Evolutionary conservation across 2,888 invertebrate species (phyloP).

Genomic region (Tridacna crocea): DNA sequence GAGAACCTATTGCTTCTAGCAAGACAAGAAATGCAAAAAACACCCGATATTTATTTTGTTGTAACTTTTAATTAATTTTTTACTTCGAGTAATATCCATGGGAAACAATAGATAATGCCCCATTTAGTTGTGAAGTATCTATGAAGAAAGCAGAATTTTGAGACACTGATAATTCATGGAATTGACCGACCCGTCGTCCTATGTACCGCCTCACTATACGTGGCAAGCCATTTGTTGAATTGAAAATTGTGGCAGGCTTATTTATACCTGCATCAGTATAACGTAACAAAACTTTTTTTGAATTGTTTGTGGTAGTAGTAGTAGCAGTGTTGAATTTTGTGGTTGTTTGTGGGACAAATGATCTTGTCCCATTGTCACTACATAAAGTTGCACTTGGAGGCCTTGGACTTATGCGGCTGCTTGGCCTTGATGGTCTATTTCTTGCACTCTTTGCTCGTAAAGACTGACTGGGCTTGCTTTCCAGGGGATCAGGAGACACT

Average conservation of each 20-base stretch:
- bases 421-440: conserved; percentile 52
- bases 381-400: conserved; percentile 64
- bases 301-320: conserved; percentile 27
- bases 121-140: conserved; percentile 70
- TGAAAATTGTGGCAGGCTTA: conserved; percentile 57
- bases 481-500: conserved; percentile 55
- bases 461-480: conserved; percentile 22
- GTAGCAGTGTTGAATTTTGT: conserved; percentile 23
- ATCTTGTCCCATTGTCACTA: conserved; percentile 22
- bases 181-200: conserved; percentile 63
- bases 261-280: conserved; percentile 72
- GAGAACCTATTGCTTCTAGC: too few species aligned
- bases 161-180: conserved; percentile 60
- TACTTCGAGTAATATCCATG: conserved; percentile 55
- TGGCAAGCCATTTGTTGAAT: conserved; percentile 56
- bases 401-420: conserved; percentile 59
- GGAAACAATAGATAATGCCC: conserved; percentile 71
- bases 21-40: too few species aligned
- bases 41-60: too few species aligned
- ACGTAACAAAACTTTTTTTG: conserved; percentile 65
- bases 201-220: conserved; percentile 68
- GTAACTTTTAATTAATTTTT: not conserved
- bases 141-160: conserved; percentile 67
- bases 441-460: conserved; percentile 55
- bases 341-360: conserved; percentile 2